These are phyloP conservation scores for Vireo altiloquus DNA, from an alignment of 2,113 vertebrate genomes.

Conservation along the genomic window DNA sequence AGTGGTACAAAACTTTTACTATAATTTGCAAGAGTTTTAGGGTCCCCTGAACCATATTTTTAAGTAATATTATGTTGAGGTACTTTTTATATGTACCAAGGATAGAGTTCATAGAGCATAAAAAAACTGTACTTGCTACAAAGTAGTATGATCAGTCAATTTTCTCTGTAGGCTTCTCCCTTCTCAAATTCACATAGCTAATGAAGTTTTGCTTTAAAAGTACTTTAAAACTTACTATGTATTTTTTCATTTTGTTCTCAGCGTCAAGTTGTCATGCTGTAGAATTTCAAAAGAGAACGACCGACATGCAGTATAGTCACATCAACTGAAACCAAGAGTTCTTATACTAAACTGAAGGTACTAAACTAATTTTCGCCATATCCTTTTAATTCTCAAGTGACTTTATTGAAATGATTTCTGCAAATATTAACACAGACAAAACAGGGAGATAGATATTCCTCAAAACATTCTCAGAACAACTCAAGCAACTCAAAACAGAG, in stretches of 20 bases:
- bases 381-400: neutral
- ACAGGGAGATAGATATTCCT: neutral
- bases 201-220: neutral
- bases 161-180: neutral
- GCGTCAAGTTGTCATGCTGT: neutral
- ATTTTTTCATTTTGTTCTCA: neutral
- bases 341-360: neutral
- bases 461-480: neutral
- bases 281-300: neutral
- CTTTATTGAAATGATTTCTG: neutral
- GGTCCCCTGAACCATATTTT: neutral
- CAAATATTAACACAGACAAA: neutral
- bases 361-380: neutral
- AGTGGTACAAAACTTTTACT: neutral
- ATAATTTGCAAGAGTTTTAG: neutral
- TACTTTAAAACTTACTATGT: neutral
- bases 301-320: neutral
- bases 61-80: neutral
- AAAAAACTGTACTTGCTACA: neutral
- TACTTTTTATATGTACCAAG: neutral
- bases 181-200: neutral
- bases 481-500: neutral
- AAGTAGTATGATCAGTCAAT: neutral
- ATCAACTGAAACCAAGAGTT: neutral
- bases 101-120: neutral